These are phyloP conservation scores for Acanthisitta chloris DNA, from an alignment of 2,113 vertebrate species.

Conservation along the genomic window DNA sequence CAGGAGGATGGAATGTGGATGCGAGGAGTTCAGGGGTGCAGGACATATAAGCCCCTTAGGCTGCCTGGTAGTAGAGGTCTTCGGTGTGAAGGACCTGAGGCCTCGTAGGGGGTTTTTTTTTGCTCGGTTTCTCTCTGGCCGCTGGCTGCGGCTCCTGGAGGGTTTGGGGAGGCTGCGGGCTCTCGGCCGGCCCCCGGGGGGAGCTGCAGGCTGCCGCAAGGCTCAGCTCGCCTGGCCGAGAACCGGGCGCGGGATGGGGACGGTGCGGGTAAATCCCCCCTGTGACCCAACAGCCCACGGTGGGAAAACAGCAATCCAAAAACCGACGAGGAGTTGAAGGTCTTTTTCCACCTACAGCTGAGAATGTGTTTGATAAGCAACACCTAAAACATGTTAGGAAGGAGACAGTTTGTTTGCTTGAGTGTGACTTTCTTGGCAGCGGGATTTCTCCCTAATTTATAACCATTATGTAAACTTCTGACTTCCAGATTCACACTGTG, in stretches of 20 bases:
- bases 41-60: background rate
- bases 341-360: conserved; percentile 52
- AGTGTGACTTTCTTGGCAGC: conserved; percentile 52
- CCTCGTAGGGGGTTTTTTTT: background rate
- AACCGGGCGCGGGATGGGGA: background rate
- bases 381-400: conserved; percentile 59
- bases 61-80: background rate
- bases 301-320: background rate
- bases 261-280: background rate
- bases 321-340: background rate
- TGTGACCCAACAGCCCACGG: background rate
- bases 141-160: background rate
- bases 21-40: background rate
- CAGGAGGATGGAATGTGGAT: background rate
- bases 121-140: background rate
- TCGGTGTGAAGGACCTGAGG: background rate
- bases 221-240: background rate
- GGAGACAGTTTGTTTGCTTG: conserved; percentile 57
- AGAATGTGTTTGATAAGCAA: conserved; percentile 57
- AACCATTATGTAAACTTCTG: conserved; percentile 59
- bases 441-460: conserved; percentile 53
- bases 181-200: conserved; percentile 41
- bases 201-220: conserved; percentile 44
- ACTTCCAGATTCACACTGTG: conserved; percentile 65
- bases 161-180: background rate